These are phyloP conservation scores for Bradypodion pumilum DNA, from an alignment of 2,797 vertebrate species.

Conservation along the genomic window DNA sequence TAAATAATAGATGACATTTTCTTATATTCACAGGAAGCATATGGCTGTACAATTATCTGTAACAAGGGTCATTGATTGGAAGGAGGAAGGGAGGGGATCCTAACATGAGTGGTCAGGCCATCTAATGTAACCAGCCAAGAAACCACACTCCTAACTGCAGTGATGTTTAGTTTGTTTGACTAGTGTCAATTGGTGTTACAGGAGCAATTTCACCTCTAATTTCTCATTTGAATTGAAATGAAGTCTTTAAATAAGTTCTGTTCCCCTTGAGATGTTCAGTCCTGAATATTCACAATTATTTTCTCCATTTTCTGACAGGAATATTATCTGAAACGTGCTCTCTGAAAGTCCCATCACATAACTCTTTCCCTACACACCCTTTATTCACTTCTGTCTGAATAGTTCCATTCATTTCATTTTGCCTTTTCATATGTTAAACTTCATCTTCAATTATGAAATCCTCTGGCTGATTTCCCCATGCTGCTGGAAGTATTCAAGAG, in stretches of 20 bases:
- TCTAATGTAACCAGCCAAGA: neutral
- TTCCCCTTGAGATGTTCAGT: neutral
- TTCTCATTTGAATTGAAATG: conserved; percentile 14
- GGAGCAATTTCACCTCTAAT: neutral
- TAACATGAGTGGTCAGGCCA: neutral
- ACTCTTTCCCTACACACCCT: conserved; percentile 21
- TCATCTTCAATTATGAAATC: conserved; percentile 47
- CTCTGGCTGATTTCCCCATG: conserved; percentile 25
- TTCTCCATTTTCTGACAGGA: conserved; percentile 22
- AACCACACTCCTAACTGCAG: neutral
- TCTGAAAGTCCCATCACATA: conserved; percentile 22
- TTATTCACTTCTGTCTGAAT: conserved; percentile 28
- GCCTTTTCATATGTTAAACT: conserved; percentile 29
- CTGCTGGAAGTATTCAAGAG: conserved; percentile 40
- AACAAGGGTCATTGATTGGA: too few species aligned
- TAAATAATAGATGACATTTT: too few species aligned
- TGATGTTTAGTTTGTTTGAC: neutral
- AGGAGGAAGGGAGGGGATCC: neutral
- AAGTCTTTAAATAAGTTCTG: conserved; percentile 12
- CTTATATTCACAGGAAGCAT: too few species aligned
- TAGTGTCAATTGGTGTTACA: conserved; percentile 8
- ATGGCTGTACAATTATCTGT: too few species aligned
- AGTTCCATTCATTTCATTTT: conserved; percentile 33
- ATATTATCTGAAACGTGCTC: conserved; percentile 27
- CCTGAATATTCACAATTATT: conserved; percentile 30